A percentile compares a stretch with the other conserved stretches of the same genome.
Conservation (phyloP, 2,888 invertebrate genomes). For the Caenorhabditis imperialis region DNA sequence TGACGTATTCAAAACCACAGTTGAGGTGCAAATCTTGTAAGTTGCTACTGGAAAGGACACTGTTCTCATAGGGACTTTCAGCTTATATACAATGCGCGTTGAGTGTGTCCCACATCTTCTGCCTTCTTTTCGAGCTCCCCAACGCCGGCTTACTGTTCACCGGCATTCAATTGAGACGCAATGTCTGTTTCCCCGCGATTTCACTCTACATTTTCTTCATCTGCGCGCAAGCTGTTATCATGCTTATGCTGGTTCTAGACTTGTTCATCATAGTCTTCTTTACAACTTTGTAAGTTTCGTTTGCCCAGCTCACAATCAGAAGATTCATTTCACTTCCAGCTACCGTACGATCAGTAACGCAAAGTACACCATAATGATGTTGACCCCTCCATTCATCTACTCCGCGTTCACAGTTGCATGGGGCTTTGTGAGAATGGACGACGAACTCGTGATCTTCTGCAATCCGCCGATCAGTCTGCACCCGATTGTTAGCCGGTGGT, state of each 20-base stretch:
- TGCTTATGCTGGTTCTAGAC: conserved; percentile 36
- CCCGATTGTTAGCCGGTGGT: conserved; percentile 31
- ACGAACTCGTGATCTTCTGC: conserved; percentile 32
- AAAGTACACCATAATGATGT: conserved; percentile 15
- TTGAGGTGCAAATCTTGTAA: conserved; percentile 40
- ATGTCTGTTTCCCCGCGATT: conserved; percentile 37
- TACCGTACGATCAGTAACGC: conserved; percentile 13
- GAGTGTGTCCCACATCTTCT: conserved; percentile 31
- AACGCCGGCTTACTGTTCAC: conserved; percentile 28
- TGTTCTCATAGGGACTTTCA: conserved; percentile 4
- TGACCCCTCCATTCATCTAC: conserved; percentile 18
- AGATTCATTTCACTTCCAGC: conserved; percentile 16
- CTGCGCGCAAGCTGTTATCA: conserved; percentile 41
- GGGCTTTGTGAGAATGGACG: conserved; percentile 37
- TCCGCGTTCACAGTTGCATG: conserved; percentile 14
- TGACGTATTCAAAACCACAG: conserved; percentile 13
- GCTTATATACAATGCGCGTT: conserved; percentile 39
- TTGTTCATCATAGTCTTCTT: conserved; percentile 37
- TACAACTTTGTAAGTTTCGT: conserved; percentile 21
- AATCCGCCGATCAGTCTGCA: conserved; percentile 48
- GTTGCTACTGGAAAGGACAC: neutral
- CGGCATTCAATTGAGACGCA: conserved; percentile 32
- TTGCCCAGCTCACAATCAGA: too few species aligned
- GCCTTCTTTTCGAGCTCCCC: conserved; percentile 24
- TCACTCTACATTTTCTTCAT: conserved; percentile 41